A percentile compares a stretch with the other conserved stretches of the same genome.
phyloP scores from a whole-genome alignment of 2,888 invertebrate genomes.

The Pheosia gnoma region DNA sequence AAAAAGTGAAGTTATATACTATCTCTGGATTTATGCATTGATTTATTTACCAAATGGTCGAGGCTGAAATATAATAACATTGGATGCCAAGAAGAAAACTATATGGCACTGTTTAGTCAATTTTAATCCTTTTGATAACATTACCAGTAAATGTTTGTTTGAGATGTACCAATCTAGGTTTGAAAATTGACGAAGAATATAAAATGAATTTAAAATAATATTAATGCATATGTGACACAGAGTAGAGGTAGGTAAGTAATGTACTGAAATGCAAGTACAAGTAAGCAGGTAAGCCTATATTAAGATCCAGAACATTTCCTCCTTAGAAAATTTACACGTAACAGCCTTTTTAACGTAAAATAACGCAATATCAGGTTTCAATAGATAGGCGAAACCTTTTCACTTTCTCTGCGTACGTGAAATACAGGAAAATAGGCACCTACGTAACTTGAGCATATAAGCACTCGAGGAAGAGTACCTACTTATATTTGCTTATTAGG shows the following conservation, averaged over 20 bases:
- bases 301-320: background rate
- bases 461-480: background rate
- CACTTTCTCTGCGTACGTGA: conserved; percentile 4
- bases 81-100: background rate
- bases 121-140: background rate
- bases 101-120: background rate
- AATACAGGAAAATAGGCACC: conserved; percentile 10
- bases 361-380: conserved; percentile 15
- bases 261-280: background rate
- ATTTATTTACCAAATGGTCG: conserved; percentile 1
- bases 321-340: background rate
- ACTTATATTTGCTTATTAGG: background rate
- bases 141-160: background rate
- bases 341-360: conserved; percentile 11
- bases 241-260: background rate
- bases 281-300: background rate
- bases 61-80: background rate
- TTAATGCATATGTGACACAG: background rate
- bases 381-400: conserved; percentile 9
- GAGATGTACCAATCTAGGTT: background rate
- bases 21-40: background rate
- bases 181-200: no score
- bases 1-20: background rate
- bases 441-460: conserved; percentile 9
- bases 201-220: no score